Conservation (phyloP, 2,888 invertebrate species). For the Parapristionchus giblindavisi region DNA sequence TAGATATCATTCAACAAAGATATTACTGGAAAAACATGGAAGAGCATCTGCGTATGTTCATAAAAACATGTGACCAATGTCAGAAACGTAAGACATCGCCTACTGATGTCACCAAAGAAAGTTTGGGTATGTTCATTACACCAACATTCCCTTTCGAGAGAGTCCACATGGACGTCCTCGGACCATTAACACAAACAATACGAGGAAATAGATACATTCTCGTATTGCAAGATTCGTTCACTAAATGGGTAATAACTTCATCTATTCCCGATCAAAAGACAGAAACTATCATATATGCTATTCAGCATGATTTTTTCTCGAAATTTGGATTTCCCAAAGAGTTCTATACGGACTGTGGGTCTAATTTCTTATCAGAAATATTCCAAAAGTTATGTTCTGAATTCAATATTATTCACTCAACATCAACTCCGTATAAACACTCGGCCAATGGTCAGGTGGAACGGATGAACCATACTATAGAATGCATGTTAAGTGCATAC, state of each 20-base stretch:
- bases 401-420: neutral
- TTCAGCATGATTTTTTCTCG: neutral
- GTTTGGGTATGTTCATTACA: neutral
- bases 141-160: neutral
- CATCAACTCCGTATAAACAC: neutral
- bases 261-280: neutral
- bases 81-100: too few species aligned
- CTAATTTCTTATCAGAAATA: neutral
- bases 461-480: neutral
- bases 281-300: neutral
- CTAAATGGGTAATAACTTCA: neutral
- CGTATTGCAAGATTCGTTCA: neutral
- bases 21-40: neutral
- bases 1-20: neutral
- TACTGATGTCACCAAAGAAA: neutral
- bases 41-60: neutral
- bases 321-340: neutral
- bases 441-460: neutral
- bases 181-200: neutral
- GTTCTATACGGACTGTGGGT: neutral
- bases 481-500: neutral
- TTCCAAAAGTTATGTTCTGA: neutral
- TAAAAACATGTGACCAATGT: neutral
- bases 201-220: neutral
- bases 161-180: neutral